Conservation (phyloP, 2,113 vertebrate genomes). For the Aegypius monachus region DNA sequence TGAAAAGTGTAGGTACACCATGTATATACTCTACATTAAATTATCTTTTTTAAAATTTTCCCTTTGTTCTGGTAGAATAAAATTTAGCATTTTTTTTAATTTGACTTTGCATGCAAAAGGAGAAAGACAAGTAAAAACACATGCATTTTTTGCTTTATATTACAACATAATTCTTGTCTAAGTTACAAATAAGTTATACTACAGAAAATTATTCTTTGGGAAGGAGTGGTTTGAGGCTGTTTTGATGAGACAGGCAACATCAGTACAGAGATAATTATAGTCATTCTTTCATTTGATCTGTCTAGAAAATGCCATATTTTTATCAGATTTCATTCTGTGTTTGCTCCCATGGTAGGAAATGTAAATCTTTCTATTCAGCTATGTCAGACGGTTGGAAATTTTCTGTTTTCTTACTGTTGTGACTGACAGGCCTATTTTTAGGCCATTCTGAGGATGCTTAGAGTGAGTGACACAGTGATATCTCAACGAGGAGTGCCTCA, state of each 20-base stretch:
- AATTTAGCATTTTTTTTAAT: not conserved
- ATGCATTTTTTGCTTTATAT: not conserved
- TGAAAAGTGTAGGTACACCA: not conserved
- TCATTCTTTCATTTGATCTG: slow-evolving; percentile 33
- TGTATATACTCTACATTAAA: not conserved
- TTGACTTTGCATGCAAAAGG: not conserved
- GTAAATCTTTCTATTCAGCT: slow-evolving; percentile 8
- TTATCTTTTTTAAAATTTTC: not conserved
- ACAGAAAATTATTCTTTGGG: not conserved
- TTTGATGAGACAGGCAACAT: not conserved
- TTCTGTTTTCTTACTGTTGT: slow-evolving; percentile 31
- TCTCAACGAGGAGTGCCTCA: not conserved
- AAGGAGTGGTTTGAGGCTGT: not conserved
- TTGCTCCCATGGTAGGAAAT: slow-evolving; percentile 44
- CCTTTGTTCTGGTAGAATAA: not conserved
- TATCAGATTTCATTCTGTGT: slow-evolving; percentile 30
- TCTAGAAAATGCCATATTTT: not conserved
- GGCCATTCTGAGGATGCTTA: slow-evolving; percentile 42
- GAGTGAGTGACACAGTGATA: slow-evolving; percentile 10
- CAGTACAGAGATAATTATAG: slow-evolving; percentile 6
- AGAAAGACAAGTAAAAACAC: not conserved
- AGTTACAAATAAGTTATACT: not conserved
- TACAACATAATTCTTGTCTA: not conserved
- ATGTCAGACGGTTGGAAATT: slow-evolving; percentile 43
- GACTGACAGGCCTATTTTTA: slow-evolving; percentile 52